Evolutionary conservation across 2,113 vertebrate genomes (phyloP).

Genomic region (Psittacara wagleri): DNA sequence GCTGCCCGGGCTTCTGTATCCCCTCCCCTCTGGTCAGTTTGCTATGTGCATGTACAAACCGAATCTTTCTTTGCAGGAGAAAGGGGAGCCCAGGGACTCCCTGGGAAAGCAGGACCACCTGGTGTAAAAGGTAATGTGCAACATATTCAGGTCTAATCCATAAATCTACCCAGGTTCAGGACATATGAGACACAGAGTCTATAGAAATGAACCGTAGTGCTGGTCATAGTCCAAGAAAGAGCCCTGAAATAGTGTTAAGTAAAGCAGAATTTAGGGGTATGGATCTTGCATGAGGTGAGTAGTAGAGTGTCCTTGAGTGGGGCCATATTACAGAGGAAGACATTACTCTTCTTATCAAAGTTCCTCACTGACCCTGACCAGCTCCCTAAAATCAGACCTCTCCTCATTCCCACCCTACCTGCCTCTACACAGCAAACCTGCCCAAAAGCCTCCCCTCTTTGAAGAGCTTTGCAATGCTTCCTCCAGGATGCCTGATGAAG

Average conservation of each 20-base stretch:
- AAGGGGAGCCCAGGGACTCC: not conserved
- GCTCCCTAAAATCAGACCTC: not conserved
- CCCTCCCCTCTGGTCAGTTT: not conserved
- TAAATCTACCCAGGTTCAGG: not conserved
- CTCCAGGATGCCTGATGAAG: not conserved
- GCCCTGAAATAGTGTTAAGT: not conserved
- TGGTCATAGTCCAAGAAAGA: not conserved
- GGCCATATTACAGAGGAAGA: not conserved
- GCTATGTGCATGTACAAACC: not conserved
- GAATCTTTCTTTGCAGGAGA: conserved; percentile 10
- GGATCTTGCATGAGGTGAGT: not conserved
- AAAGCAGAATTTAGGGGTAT: not conserved
- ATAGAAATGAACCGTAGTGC: not conserved
- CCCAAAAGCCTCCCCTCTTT: not conserved
- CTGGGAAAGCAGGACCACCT: conserved; percentile 9
- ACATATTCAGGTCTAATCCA: not conserved
- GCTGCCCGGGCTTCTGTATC: not conserved
- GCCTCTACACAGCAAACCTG: not conserved
- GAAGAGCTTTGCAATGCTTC: not conserved
- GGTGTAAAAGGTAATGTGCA: not conserved
- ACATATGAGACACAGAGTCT: not conserved
- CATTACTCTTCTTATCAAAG: not conserved
- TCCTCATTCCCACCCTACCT: not conserved
- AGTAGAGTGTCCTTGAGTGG: not conserved
- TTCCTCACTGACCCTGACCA: not conserved